phyloP scores from a whole-genome alignment of 2,888 invertebrate genomes.

The Agonopterix arenella region DNA sequence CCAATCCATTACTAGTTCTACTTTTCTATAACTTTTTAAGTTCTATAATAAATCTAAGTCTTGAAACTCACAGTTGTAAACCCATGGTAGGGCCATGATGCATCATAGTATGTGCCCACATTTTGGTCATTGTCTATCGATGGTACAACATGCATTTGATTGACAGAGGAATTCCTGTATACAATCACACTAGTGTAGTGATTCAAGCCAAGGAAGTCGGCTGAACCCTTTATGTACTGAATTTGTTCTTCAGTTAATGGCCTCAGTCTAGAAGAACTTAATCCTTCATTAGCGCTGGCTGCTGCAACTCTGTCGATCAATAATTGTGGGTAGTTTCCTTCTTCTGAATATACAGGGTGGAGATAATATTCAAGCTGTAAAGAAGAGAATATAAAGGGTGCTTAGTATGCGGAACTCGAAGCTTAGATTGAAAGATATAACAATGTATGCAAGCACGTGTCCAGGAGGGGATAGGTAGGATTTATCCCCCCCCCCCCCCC shows the following conservation, averaged over 20 bases:
- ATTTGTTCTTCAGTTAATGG: slow-evolving; percentile 54
- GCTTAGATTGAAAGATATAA: not conserved
- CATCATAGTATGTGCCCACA: slow-evolving; percentile 16
- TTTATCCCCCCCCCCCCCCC: too few species aligned
- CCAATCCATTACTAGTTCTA: too few species aligned
- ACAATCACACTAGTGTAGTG: slow-evolving; percentile 71
- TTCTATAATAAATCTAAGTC: not conserved
- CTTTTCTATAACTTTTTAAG: not conserved
- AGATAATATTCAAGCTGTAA: slow-evolving; percentile 74
- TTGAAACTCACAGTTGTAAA: slow-evolving; percentile 16
- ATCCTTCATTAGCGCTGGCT: slow-evolving; percentile 68
- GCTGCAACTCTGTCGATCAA: slow-evolving; percentile 73
- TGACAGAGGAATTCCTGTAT: slow-evolving; percentile 23
- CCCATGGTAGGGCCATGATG: slow-evolving; percentile 19
- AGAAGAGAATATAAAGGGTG: not conserved
- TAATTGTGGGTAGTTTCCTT: slow-evolving; percentile 78
- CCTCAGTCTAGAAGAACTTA: slow-evolving; percentile 52
- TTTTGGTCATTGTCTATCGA: slow-evolving; percentile 24
- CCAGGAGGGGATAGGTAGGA: too few species aligned
- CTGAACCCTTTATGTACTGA: slow-evolving; percentile 32
- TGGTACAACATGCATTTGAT: slow-evolving; percentile 14
- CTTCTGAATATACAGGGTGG: slow-evolving; percentile 76
- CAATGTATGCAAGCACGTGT: not conserved
- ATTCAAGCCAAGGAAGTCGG: slow-evolving; percentile 72
- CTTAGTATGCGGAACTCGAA: slow-evolving; percentile 10